Evolutionary conservation across 2,888 invertebrate genomes (phyloP).

Genomic region (Syritta pipiens): DNA sequence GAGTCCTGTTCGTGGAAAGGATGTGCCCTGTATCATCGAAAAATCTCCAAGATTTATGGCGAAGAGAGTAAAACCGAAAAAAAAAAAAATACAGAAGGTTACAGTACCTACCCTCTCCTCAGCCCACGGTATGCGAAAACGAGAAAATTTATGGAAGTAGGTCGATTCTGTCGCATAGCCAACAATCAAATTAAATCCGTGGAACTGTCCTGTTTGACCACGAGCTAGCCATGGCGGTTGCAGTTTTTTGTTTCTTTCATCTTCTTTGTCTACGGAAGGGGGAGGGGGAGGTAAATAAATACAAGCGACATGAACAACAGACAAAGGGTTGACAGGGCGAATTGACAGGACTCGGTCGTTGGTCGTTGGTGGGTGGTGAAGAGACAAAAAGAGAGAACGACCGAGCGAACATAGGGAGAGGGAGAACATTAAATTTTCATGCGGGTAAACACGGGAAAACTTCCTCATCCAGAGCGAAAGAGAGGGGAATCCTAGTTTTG

Average conservation of each 20-base stretch:
- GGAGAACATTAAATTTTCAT: neutral
- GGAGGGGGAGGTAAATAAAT: slow-evolving; percentile 31
- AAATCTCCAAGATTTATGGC: slow-evolving; percentile 11
- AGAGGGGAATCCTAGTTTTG: slow-evolving; percentile 4
- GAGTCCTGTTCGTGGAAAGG: neutral
- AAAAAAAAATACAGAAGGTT: no score
- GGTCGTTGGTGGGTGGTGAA: neutral
- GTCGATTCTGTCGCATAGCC: slow-evolving; percentile 69
- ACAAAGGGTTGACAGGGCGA: slow-evolving; percentile 29
- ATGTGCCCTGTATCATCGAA: neutral
- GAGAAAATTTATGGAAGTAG: slow-evolving; percentile 65
- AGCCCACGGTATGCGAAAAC: neutral
- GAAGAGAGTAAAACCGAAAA: slow-evolving; percentile 7
- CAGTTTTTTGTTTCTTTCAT: slow-evolving; percentile 11
- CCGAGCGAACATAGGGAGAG: slow-evolving; percentile 4
- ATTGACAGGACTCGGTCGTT: slow-evolving; percentile 18
- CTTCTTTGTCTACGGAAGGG: slow-evolving; percentile 10
- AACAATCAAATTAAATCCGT: slow-evolving; percentile 64
- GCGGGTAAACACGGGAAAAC: slow-evolving; percentile 1
- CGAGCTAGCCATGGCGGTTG: slow-evolving; percentile 5
- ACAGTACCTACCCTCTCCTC: slow-evolving; percentile 2
- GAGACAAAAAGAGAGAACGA: neutral
- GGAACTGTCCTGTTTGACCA: slow-evolving; percentile 53
- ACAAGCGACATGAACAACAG: slow-evolving; percentile 19
- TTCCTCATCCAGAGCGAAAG: slow-evolving; percentile 21